Evolutionary conservation across 2,888 invertebrate species (phyloP).

Genomic region (Rhogogaster chlorosoma): DNA sequence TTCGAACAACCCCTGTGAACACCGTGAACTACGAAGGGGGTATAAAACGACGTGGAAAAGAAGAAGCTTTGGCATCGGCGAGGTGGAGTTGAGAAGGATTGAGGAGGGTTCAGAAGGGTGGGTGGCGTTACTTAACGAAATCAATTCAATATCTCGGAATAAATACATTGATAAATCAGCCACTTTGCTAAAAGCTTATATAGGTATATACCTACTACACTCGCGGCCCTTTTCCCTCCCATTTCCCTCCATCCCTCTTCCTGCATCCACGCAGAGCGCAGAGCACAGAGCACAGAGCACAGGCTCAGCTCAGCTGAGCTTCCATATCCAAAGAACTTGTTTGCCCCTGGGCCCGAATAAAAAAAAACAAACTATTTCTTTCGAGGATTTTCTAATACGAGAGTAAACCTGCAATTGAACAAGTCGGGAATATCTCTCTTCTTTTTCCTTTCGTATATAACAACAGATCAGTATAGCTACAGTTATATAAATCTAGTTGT

Average conservation of each 20-base stretch:
- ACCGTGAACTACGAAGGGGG: neutral
- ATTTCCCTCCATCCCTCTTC: neutral
- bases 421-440: neutral
- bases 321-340: slow-evolving; percentile 63
- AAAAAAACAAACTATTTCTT: slow-evolving; percentile 70
- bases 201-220: slow-evolving; percentile 64
- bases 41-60: neutral
- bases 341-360: slow-evolving; percentile 69
- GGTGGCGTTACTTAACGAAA: slow-evolving; percentile 74
- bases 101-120: slow-evolving; percentile 5
- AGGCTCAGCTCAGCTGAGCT: slow-evolving; percentile 1
- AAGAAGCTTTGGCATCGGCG: neutral
- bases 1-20: neutral
- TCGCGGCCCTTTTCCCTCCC: slow-evolving; percentile 7
- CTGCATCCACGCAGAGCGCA: neutral
- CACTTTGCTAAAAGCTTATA: slow-evolving; percentile 77
- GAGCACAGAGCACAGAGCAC: slow-evolving; percentile 10
- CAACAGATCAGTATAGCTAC: too few species aligned
- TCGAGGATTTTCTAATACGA: slow-evolving; percentile 64
- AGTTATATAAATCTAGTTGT: too few species aligned
- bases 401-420: neutral
- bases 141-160: slow-evolving; percentile 78
- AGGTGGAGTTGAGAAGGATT: neutral
- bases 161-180: slow-evolving; percentile 78
- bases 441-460: neutral